Evolutionary conservation across 2,888 invertebrate genomes (phyloP).

Genomic region (Cantharis rustica): DNA sequence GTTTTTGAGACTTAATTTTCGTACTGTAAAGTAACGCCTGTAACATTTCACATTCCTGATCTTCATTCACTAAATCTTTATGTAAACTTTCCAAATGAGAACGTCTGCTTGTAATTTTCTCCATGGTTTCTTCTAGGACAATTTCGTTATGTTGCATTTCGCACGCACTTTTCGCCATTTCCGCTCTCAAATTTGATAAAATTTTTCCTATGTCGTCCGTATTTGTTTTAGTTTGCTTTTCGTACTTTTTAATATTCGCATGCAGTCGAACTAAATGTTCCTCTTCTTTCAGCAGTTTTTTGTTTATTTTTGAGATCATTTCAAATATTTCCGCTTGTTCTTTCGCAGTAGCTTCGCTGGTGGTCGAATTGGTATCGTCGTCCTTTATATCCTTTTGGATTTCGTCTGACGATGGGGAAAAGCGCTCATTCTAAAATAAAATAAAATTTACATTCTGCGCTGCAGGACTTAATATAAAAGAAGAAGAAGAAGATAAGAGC

Average conservation of each 20-base stretch:
- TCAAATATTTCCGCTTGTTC: conserved; percentile 75
- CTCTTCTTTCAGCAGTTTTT: conserved; percentile 74
- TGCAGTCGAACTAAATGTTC: conserved; percentile 71
- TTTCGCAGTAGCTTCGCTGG: conserved; percentile 61
- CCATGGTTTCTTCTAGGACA: conserved; percentile 53
- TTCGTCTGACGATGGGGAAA: conserved; percentile 53
- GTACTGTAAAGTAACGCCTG: conserved; percentile 52
- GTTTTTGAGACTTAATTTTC: conserved; percentile 37
- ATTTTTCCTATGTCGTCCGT: conserved; percentile 47
- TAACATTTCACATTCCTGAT: conserved; percentile 54
- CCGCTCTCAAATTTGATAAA: conserved; percentile 49
- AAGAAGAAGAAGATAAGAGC: not conserved
- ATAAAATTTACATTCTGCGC: not conserved
- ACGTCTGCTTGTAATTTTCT: conserved; percentile 47
- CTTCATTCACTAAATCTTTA: conserved; percentile 50
- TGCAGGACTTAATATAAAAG: not conserved
- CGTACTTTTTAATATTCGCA: conserved; percentile 58
- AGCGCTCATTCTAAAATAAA: conserved; percentile 43
- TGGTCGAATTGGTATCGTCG: conserved; percentile 54
- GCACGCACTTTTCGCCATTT: conserved; percentile 55
- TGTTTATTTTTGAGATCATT: conserved; percentile 73
- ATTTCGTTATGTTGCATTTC: conserved; percentile 57
- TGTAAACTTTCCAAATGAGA: conserved; percentile 50
- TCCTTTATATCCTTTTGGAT: conserved; percentile 50
- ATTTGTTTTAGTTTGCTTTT: conserved; percentile 43